phyloP scores from a whole-genome alignment of 64 coral and sea anemone species.

The Montipora efflorescens region DNA sequence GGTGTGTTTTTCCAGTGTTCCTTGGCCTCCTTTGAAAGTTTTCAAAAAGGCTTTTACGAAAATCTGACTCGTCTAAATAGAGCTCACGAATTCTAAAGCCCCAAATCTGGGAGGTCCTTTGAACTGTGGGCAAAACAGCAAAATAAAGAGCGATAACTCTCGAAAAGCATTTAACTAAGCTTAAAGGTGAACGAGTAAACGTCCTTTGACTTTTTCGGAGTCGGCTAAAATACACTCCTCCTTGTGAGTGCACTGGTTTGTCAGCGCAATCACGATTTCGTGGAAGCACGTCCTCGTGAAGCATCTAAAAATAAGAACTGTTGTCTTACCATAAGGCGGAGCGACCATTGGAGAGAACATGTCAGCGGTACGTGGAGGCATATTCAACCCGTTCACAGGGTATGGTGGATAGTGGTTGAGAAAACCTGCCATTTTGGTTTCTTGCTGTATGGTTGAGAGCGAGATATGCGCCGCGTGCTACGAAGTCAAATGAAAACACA shows the following conservation, averaged over 20 bases:
- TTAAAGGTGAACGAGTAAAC: background rate
- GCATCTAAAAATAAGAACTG: conserved; percentile 36
- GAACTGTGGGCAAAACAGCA: background rate
- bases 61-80: background rate
- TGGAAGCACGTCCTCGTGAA: background rate
- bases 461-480: conserved; percentile 51
- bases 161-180: background rate
- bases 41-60: conserved; percentile 12
- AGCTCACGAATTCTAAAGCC: conserved; percentile 30
- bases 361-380: conserved; percentile 81
- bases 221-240: background rate
- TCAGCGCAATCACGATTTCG: background rate
- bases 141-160: conserved; percentile 7
- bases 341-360: conserved; percentile 92
- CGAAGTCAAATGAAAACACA: conserved; percentile 74
- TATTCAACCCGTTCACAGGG: conserved; percentile 80
- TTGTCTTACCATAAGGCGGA: conserved; percentile 82
- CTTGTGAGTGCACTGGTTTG: background rate
- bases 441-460: conserved; percentile 18
- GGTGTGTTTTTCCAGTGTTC: background rate
- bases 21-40: background rate
- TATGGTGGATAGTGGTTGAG: conserved; percentile 91
- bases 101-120: conserved; percentile 35
- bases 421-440: conserved; percentile 90
- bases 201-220: background rate